Evolutionary conservation across 2,888 invertebrate species (phyloP), one percentile per base, ranked within the genome.

Genomic region (Lochmaea capreae): DNA sequence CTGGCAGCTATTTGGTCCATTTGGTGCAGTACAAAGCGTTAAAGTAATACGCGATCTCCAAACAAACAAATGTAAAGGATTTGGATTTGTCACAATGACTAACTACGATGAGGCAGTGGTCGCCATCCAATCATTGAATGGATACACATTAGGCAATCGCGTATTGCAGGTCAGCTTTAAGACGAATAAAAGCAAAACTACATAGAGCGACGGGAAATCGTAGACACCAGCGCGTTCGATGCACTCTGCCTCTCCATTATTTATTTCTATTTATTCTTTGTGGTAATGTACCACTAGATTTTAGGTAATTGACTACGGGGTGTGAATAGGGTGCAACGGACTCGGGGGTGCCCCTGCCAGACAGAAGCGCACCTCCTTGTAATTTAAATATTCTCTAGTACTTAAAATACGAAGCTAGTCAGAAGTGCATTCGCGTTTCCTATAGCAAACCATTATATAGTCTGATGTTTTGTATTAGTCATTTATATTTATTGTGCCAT

Each of bases 51-150:
- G 81, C 57, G 82, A 82, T 76, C 76, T 82, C 72, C 83, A 83
- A 74, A 97, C 97, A 81, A 97, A 97, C 90, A 98, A 98, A 89
- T 98, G 98, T 90, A 98, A 97, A 90, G 98, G 98, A 79, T 98
- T 97, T 88, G 98, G 97, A 81, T 98, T 98, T 88, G 97, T 98
- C 82, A 97, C 97, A 79, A 98, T 98, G 98, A 97, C 97, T 87
- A 97, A 97, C 89, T 98, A 98, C 87, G 97, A 98, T 85, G 98
- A 98, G 89, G 97, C 98, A 75, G 93, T 97, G 79, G 95, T 97
- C 84, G 98, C 98, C 82, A 98, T 98, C 86, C 96, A 97, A 89
- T 96, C 96, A 79, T 91, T 98, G 86, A 98, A 98, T 88, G 98
- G 98, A 84, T 97, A 97, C 89, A 95, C 96, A 83, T 91, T 98